Base-by-base conservation (phyloP, 2,113 vertebrate genomes). In the Dasyornis broadbenti region DNA sequence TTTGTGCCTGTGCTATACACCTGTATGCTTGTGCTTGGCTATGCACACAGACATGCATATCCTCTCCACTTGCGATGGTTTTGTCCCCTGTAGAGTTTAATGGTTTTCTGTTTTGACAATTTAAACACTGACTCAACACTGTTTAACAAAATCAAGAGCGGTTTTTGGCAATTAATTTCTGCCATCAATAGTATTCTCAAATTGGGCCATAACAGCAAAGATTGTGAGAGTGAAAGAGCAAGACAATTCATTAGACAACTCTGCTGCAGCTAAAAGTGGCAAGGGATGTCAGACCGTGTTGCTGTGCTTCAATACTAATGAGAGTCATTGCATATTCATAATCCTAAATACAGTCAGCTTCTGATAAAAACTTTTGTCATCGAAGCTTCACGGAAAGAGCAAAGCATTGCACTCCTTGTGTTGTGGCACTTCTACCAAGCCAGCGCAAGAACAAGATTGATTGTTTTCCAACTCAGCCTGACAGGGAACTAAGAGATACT, bases 381-480 rank as follows among this genome's bases (percentile, higher is more conserved):
- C 91, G 95, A 96, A 97, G 95, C 97, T 98, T 97, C 98, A 96
- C 86, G 95, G 98, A 92, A 95, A 97, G 96, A 98, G 98, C 94
- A 98, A 97, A 98, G 97, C 95, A 76, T 63, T 56, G 92, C 96
- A 83, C 90, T 97, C 92, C 97, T 97, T 90, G 44, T 98, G 97
- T 98, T 95, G 79, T 95, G 97, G 97, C 97, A 97, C 97, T 98
- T 98, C 97, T 97, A 95, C 98, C 97, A 97, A 98, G 97, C 96
- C 93, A 95, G 96, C 24, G 53, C 94, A 76, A 97, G 98, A 98
- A 96, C 97, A 98, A 99, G 99, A 99, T 98, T 98, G 99, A 99
- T 99, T 99, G 98, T 98, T 99, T 99, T 98, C 98, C 99, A 98
- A 98, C 63, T 33, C 97, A 98, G 98, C 97, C 98, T 99, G 99